Base-by-base conservation (phyloP, 1,140 invertebrate species). In the Philopotamus ludificatus region DNA sequence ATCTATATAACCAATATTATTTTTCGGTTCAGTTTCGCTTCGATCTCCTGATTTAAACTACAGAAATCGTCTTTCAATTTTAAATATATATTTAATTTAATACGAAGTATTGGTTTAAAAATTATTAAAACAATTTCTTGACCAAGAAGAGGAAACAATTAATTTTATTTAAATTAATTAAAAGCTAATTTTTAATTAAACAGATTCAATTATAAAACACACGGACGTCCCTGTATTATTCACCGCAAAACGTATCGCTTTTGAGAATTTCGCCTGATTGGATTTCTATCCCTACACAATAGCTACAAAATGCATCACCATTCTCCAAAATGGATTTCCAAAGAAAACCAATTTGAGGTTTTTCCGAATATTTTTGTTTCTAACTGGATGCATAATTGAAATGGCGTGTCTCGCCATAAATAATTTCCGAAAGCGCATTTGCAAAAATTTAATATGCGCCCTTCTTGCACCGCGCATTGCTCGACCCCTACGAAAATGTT, bases 281-380 rank as follows among this genome's bases (percentile, higher is more conserved):
- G 57, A 60, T 60, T 60, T 34, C 42, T 26, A 60, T 16, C 57
- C 57, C 57, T 60, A 47, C n/a, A n/a, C n/a, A n/a, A n/a, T n/a
- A n/a, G n/a, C n/a, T n/a, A n/a, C n/a, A n/a, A n/a, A n/a, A 25
- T 12, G 57, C 42, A 47, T 28, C 42, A 39, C 20, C 57, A 47
- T 57, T 57, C 54, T 57, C 42, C 34, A 39, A 34, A 34, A 7
- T 20, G 8, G 44, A 9, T 20, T 47, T 47, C 18, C 7, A 12
- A 20, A 16, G 25, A 60, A 45, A 42, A n/a, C 20, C 44, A 47
- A 47, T 60, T 60, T 60, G 57, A 45, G 57, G 57, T 60, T 60
- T 60, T 60, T 44, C 39, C 53, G 12, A n/a, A n/a, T 47, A 12
- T 47, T 47, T 20, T 15, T 15, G n/a, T 47, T 47, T 15, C 44